Evolutionary conservation across 2,797 vertebrate species (phyloP).

Genomic region (Phrynocephalus vlangalii): DNA sequence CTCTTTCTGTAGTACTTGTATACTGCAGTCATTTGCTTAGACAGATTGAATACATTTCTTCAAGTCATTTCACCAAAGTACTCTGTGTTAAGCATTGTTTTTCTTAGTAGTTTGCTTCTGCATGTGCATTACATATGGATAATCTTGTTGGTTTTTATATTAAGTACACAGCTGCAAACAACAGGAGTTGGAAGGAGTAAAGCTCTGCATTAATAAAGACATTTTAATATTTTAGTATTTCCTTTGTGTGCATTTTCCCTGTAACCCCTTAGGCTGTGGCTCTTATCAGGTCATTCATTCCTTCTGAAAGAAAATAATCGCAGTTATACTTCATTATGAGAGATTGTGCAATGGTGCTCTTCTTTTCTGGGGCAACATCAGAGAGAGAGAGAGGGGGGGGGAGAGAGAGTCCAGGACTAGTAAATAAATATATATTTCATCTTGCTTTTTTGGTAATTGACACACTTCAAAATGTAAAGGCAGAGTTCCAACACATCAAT

Average conservation of each 20-base stretch:
- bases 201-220: slow-evolving; percentile 24
- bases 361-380: slow-evolving; percentile 3
- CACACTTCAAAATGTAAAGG: neutral
- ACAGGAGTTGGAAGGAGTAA: neutral
- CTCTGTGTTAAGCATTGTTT: neutral
- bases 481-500: neutral
- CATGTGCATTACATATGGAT: neutral
- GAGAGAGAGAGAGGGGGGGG: too few relatives aligned
- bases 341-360: slow-evolving; percentile 1
- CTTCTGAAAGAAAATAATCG: slow-evolving; percentile 33
- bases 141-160: slow-evolving; percentile 34
- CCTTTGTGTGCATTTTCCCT: neutral
- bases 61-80: neutral
- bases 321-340: slow-evolving; percentile 3
- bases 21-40: neutral
- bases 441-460: slow-evolving; percentile 8
- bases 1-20: neutral
- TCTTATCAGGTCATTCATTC: neutral
- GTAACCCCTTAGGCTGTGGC: neutral
- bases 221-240: slow-evolving; percentile 24
- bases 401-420: too few relatives aligned
- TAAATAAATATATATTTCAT: slow-evolving; percentile 42
- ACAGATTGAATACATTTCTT: neutral
- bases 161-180: slow-evolving; percentile 16
- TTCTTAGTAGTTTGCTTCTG: neutral